Conservation (phyloP, 2,888 invertebrate species). For the Xestia sexstrigata region DNA sequence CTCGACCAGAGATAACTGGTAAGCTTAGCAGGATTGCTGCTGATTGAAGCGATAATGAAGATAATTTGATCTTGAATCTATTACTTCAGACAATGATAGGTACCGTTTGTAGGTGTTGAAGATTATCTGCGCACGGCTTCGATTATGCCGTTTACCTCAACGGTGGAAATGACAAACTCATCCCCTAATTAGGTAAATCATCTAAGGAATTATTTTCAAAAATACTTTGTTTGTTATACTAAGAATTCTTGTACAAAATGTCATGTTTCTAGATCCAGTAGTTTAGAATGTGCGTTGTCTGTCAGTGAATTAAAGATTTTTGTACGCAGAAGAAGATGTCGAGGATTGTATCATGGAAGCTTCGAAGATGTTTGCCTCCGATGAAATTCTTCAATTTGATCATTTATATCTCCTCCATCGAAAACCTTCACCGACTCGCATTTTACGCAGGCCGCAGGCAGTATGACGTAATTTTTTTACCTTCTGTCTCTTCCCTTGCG, state of each 20-base stretch:
- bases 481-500: conserved; percentile 39
- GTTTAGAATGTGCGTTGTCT: background rate
- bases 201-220: background rate
- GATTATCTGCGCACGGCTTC: background rate
- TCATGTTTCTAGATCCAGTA: background rate
- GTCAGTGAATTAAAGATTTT: background rate
- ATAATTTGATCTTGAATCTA: conserved; percentile 13
- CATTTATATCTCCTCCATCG: background rate
- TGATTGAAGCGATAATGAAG: conserved; percentile 20
- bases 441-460: conserved; percentile 19
- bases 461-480: conserved; percentile 45
- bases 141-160: background rate
- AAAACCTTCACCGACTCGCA: conserved; percentile 9
- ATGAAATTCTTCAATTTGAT: conserved; percentile 15
- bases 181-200: background rate
- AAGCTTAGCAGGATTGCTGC: conserved; percentile 12
- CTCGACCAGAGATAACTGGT: conserved; percentile 39
- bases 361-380: background rate
- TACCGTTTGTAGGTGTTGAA: conserved; percentile 1
- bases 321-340: background rate
- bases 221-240: background rate
- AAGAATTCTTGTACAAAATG: background rate
- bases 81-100: conserved; percentile 4
- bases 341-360: background rate
- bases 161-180: background rate